Evolutionary conservation across 2,888 invertebrate genomes (phyloP).

Genomic region (Euplagia quadripunctaria): DNA sequence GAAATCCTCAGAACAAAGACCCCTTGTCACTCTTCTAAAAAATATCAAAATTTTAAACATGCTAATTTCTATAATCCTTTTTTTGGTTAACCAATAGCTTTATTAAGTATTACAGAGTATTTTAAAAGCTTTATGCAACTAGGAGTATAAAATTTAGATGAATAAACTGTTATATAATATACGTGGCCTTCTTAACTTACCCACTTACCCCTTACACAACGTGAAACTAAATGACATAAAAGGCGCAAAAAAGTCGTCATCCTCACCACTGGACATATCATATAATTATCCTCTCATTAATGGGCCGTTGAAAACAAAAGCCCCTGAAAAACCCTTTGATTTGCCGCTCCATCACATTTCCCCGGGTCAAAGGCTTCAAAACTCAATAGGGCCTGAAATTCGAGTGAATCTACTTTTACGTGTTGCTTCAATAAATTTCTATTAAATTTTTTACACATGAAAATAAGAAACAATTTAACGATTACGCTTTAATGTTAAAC

Average conservation of each 20-base stretch:
- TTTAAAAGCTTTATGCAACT: background rate
- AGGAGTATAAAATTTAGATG: background rate
- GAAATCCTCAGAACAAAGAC: background rate
- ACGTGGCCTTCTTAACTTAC: background rate
- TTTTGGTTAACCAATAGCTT: background rate
- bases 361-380: slow-evolving; percentile 75
- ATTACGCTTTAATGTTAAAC: background rate
- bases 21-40: background rate
- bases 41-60: background rate
- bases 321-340: slow-evolving; percentile 82
- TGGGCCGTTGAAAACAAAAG: slow-evolving; percentile 73
- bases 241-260: slow-evolving; percentile 38
- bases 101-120: background rate
- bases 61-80: background rate
- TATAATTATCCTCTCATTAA: slow-evolving; percentile 74
- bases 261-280: slow-evolving; percentile 64
- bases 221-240: slow-evolving; percentile 30
- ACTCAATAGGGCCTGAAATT: slow-evolving; percentile 80
- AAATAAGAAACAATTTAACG: slow-evolving; percentile 22
- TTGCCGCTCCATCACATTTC: slow-evolving; percentile 83
- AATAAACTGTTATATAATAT: background rate
- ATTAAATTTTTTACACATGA: slow-evolving; percentile 44
- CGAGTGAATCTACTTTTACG: slow-evolving; percentile 60
- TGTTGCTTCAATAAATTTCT: slow-evolving; percentile 54
- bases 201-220: background rate